phyloP scores from a whole-genome alignment of 2,797 vertebrate genomes.

The Darevskia mixta region DNA sequence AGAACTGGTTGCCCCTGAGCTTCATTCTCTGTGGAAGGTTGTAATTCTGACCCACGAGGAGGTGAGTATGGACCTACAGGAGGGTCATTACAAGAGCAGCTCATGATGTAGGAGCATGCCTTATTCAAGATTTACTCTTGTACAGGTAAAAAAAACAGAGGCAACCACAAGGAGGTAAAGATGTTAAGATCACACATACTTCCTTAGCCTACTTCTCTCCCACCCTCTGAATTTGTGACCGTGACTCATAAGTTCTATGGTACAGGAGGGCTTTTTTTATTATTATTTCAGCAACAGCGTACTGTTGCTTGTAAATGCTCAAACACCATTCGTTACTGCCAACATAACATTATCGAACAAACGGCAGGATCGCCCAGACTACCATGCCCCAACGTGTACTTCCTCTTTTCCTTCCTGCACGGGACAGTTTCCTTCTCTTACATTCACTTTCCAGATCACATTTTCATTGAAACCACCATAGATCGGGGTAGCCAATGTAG shows the following conservation, averaged over 20 bases:
- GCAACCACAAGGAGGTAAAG: not conserved
- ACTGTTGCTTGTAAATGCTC: not conserved
- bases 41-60: conserved; percentile 8
- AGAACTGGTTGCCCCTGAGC: conserved; percentile 28
- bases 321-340: not conserved
- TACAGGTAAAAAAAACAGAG: no score
- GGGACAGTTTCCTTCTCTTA: not conserved
- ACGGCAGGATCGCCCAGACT: not conserved
- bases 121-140: not conserved
- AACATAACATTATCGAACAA: not conserved
- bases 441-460: not conserved
- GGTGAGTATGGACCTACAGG: not conserved
- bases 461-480: not conserved
- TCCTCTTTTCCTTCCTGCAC: not conserved
- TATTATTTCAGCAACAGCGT: not conserved
- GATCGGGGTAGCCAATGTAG: no score
- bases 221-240: not conserved
- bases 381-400: not conserved
- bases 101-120: conserved; percentile 2
- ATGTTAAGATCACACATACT: not conserved
- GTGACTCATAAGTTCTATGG: not conserved
- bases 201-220: not conserved
- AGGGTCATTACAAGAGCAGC: not conserved
- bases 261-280: not conserved
- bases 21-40: not conserved